Evolutionary conservation across 2,797 vertebrate genomes (phyloP).

Genomic region (Malurus splendens): DNA sequence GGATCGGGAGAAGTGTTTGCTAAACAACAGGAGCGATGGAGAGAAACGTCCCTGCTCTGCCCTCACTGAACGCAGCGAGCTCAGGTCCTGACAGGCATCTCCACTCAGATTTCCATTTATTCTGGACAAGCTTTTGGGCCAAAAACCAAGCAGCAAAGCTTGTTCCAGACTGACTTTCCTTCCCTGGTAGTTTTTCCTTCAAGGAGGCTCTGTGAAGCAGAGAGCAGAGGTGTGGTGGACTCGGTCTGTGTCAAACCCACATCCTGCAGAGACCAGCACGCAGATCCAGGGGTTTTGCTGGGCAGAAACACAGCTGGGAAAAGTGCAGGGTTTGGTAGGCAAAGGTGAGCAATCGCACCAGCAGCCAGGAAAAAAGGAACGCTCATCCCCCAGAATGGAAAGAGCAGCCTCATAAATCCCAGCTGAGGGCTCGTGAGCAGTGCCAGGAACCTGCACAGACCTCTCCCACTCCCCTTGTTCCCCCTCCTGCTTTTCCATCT

Average conservation of each 20-base stretch:
- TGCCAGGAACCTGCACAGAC: not conserved
- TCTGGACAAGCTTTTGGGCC: not conserved
- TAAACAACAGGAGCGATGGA: not conserved
- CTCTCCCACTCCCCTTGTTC: not conserved
- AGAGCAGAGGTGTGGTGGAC: not conserved
- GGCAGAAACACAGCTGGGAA: not conserved
- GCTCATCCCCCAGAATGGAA: not conserved
- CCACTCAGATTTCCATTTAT: not conserved
- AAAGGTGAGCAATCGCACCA: not conserved
- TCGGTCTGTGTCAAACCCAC: rapidly evolving
- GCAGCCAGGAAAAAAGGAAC: not conserved
- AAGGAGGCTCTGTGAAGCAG: not conserved
- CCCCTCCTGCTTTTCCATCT: not conserved
- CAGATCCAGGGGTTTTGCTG: not conserved
- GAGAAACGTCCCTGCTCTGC: not conserved
- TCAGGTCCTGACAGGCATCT: not conserved
- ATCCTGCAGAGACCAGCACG: not conserved
- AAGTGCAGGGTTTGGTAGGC: not conserved
- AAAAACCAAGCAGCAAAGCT: not conserved
- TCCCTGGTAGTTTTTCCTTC: not conserved
- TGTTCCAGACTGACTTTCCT: not conserved
- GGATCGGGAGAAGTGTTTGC: constrained; percentile 26
- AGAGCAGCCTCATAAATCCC: not conserved
- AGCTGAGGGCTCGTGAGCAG: not conserved
- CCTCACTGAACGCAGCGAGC: not conserved